Percentiles rank a stretch among this genome's conserved stretches.
Evolutionary conservation across 2,113 vertebrate species (phyloP).

Genomic region (Anarrhichthys ocellatus): DNA sequence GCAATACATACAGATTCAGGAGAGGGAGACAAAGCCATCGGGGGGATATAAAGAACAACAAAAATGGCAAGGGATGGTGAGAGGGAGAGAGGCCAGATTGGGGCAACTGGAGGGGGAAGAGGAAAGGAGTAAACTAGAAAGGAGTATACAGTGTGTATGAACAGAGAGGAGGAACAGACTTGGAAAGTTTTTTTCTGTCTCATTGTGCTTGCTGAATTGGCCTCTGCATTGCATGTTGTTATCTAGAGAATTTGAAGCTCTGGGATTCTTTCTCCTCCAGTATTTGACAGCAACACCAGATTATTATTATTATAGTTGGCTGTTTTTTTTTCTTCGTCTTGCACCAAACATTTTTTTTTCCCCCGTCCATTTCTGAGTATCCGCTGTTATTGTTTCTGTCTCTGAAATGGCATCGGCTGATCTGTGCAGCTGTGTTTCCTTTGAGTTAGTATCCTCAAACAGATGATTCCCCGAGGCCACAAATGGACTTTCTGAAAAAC

Average conservation of each 20-base stretch:
- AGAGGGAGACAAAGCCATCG: conserved; percentile 41
- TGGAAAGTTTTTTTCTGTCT: neutral
- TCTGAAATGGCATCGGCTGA: conserved; percentile 45
- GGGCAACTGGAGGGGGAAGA: conserved; percentile 15
- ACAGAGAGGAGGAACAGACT: neutral
- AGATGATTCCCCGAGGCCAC: conserved; percentile 23
- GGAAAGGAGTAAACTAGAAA: neutral
- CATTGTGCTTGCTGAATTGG: conserved; percentile 17
- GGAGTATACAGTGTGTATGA: neutral
- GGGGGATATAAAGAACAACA: conserved; percentile 16
- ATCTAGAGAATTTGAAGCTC: conserved; percentile 21
- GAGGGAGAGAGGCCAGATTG: conserved; percentile 21
- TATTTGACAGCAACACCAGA: conserved; percentile 25
- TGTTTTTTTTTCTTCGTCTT: neutral
- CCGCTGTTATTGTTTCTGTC: conserved; percentile 10
- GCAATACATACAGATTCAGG: conserved; percentile 68
- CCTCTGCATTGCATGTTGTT: conserved; percentile 11
- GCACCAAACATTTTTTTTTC: neutral
- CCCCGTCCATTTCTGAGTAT: neutral
- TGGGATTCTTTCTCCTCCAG: neutral
- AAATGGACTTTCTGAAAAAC: conserved; percentile 37
- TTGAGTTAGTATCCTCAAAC: conserved; percentile 37
- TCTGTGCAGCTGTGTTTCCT: conserved; percentile 39
- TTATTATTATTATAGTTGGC: neutral
- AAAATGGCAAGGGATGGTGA: conserved; percentile 2